Conservation (phyloP, 1,140 invertebrate genomes). For the Drosophila orena region DNA sequence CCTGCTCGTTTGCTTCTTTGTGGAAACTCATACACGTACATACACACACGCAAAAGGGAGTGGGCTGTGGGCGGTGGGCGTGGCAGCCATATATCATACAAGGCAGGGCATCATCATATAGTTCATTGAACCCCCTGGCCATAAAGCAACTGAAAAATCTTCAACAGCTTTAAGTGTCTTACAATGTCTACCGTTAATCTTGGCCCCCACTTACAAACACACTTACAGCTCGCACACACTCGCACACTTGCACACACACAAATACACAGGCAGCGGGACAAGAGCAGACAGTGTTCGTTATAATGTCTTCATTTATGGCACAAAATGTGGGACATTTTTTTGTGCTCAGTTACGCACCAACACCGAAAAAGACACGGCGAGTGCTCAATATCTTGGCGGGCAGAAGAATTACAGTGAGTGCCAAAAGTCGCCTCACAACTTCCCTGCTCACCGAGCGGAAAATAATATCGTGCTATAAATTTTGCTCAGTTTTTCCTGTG, state of each 20-base stretch:
- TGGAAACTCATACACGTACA: no score
- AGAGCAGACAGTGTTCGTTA: slow-evolving; percentile 57
- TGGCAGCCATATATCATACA: slow-evolving; percentile 68
- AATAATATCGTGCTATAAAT: slow-evolving; percentile 84
- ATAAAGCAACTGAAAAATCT: slow-evolving; percentile 73
- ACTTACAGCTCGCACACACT: background rate
- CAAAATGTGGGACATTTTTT: slow-evolving; percentile 71
- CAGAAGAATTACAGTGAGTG: slow-evolving; percentile 39
- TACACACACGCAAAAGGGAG: background rate
- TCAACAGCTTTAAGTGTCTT: slow-evolving; percentile 80
- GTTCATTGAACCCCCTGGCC: slow-evolving; percentile 75
- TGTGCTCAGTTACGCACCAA: slow-evolving; percentile 80
- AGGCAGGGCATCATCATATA: slow-evolving; percentile 69
- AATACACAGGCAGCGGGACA: slow-evolving; percentile 6
- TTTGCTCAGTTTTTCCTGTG: slow-evolving; percentile 65
- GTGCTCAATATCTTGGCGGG: slow-evolving; percentile 15
- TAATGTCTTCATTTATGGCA: slow-evolving; percentile 82
- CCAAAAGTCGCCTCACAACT: slow-evolving; percentile 81
- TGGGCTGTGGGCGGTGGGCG: slow-evolving; percentile 16
- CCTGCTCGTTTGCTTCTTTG: slow-evolving; percentile 29
- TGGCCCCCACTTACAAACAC: slow-evolving; percentile 52
- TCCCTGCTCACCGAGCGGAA: slow-evolving; percentile 82
- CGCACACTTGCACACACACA: slow-evolving; percentile 24
- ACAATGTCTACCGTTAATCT: slow-evolving; percentile 81
- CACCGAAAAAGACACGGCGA: slow-evolving; percentile 67